Conservation (phyloP, 2,888 invertebrate species). For the Epinotia demarniana region DNA sequence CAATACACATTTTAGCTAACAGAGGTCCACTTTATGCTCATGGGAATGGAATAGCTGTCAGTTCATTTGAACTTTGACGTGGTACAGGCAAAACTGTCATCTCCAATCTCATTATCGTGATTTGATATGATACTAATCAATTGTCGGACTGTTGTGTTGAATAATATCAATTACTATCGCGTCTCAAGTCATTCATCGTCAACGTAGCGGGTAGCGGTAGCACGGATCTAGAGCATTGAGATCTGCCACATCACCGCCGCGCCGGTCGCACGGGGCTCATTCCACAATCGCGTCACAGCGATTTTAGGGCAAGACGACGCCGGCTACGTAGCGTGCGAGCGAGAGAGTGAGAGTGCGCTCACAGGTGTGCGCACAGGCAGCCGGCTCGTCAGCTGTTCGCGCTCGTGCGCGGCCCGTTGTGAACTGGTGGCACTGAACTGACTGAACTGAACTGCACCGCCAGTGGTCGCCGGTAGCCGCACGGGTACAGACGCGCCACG, state of each 20-base stretch:
- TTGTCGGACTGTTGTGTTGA: background rate
- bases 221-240: constrained; percentile 44
- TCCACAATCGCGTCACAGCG: constrained; percentile 61
- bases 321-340: constrained; percentile 61
- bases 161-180: background rate
- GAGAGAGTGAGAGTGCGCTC: constrained; percentile 68
- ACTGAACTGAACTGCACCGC: constrained; percentile 25
- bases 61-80: too few relatives aligned
- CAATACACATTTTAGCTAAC: too few relatives aligned
- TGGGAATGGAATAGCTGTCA: too few relatives aligned
- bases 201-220: constrained; percentile 13
- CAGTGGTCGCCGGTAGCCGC: constrained; percentile 75
- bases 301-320: constrained; percentile 68
- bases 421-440: constrained; percentile 56
- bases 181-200: constrained; percentile 15
- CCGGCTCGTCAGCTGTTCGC: constrained; percentile 78
- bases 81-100: too few relatives aligned
- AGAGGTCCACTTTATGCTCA: too few relatives aligned
- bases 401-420: constrained; percentile 61
- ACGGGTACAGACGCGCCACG: constrained; percentile 69
- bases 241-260: constrained; percentile 49
- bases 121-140: background rate
- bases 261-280: constrained; percentile 61
- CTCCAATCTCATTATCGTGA: too few relatives aligned
- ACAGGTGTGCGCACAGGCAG: constrained; percentile 77